Base-by-base conservation (phyloP, 2,888 invertebrate genomes). In the Latheticus oryzae region DNA sequence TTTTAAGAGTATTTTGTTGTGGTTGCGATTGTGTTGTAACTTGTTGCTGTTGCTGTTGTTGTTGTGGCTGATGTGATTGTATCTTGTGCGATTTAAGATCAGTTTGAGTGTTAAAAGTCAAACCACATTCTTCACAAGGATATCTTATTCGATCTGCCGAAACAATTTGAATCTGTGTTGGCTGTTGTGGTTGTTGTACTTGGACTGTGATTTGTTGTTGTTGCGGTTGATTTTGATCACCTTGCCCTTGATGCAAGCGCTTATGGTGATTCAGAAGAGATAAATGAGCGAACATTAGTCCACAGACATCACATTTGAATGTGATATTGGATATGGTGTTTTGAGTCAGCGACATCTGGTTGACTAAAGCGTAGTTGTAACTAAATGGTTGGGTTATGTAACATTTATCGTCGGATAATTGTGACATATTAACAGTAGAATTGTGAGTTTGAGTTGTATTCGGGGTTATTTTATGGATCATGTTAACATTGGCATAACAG, bases 291-390 rank as follows among this genome's bases (percentile, higher is more conserved):
- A 93, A 93, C 83, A 91, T 91, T 58, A 92, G 81, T 32, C 92
- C 92, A 73, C 93, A 93, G 4, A 92, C 89, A 77, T 93, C 93
- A 78, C 93, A 93, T 79, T 93, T 93, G 76, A 91, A 93, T 67
- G 91, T 91, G 15, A 92, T 91, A 73, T 90, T 91, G 8, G 90
- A 87, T 73, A 89, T 88, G 52, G 88, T 85, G 70, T 88, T 89
- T 73, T 88, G 86, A 12, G 89, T 87, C 57, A 92, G 83, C 69
- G 91, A 90, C 90, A 93, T 92, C 77, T 93, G 93, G 78, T 93
- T 93, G 17, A 79, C 79, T 65, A 93, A 81, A 1, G 92, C 91
- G 81, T 93, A 93, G 74, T 93, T 93, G 73, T 90, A 90, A 42
- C 87, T 85, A 69, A 88, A 86, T 2, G 89, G 89, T 70, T 89